Evolutionary conservation across 37 sponge, comb jelly and placozoan species (phyloP).

Genomic region (Spongia lamella): DNA sequence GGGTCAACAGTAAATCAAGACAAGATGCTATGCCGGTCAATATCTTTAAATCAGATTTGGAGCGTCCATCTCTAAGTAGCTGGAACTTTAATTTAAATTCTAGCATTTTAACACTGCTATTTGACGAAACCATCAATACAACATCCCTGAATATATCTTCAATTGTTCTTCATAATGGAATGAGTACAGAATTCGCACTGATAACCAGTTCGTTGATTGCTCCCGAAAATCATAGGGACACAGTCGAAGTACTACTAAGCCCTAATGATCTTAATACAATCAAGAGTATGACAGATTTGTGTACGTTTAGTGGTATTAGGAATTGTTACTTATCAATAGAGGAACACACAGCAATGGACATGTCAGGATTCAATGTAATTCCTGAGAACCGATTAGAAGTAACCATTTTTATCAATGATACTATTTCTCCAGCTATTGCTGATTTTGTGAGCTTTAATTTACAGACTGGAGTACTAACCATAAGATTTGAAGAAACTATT

Average conservation of each 20-base stretch:
- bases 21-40: slow-evolving; percentile 36
- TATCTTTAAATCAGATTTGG: slow-evolving; percentile 37
- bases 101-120: slow-evolving; percentile 51
- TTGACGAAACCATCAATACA: slow-evolving; percentile 77
- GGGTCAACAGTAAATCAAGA: slow-evolving; percentile 44
- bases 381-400: slow-evolving; percentile 26
- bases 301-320: slow-evolving; percentile 27
- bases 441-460: slow-evolving; percentile 76
- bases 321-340: slow-evolving; percentile 70
- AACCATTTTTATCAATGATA: slow-evolving; percentile 58
- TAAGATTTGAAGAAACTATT: slow-evolving; percentile 76
- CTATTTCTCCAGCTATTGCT: slow-evolving; percentile 56
- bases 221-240: slow-evolving; percentile 34
- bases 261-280: slow-evolving; percentile 67
- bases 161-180: slow-evolving; percentile 44
- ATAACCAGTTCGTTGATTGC: slow-evolving; percentile 19
- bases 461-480: slow-evolving; percentile 59
- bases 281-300: slow-evolving; percentile 56
- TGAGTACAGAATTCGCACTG: slow-evolving; percentile 25
- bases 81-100: slow-evolving; percentile 57
- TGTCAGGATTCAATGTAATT: slow-evolving; percentile 48
- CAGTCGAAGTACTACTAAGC: slow-evolving; percentile 43
- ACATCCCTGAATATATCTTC: slow-evolving; percentile 44
- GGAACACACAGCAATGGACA: slow-evolving; percentile 52
- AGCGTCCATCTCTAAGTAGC: slow-evolving; percentile 35